Evolutionary conservation across 2,113 vertebrate genomes (phyloP).

Genomic region (Chitala chitala): DNA sequence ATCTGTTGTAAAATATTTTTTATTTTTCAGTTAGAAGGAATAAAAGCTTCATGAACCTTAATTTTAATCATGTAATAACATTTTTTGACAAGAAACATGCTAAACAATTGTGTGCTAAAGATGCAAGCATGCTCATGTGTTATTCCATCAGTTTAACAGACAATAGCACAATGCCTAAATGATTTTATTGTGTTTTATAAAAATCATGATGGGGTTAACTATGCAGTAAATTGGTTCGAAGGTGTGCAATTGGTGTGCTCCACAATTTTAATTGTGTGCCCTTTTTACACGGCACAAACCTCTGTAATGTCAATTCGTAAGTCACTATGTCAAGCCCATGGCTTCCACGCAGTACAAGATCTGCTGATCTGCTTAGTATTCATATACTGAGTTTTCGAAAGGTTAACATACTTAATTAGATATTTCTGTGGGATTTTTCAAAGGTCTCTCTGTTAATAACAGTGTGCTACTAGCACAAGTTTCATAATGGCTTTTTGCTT

Average conservation of each 20-base stretch:
- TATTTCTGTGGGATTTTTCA: conserved; percentile 71
- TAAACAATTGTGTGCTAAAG: no score
- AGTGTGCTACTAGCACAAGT: conserved; percentile 61
- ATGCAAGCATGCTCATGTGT: background rate
- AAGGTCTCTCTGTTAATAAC: conserved; percentile 71
- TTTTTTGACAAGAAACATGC: background rate
- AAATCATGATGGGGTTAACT: conserved; percentile 40
- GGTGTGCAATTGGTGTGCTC: conserved; percentile 49
- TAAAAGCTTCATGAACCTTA: no score
- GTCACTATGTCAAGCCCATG: conserved; percentile 55
- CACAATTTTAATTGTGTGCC: conserved; percentile 53
- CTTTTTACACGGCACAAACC: conserved; percentile 39
- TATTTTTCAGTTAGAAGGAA: background rate
- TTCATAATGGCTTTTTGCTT: conserved; percentile 53
- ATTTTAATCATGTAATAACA: no score
- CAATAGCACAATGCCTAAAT: background rate
- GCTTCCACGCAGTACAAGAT: conserved; percentile 61
- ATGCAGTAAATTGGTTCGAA: conserved; percentile 41
- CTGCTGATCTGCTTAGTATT: conserved; percentile 63
- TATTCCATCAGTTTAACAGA: background rate
- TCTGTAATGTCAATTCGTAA: conserved; percentile 53
- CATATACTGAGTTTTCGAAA: conserved; percentile 67
- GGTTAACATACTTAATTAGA: conserved; percentile 74
- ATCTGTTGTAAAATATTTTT: background rate
- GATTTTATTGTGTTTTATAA: conserved; percentile 12